A percentile compares a stretch with the other conserved stretches of the same genome.
Conservation (phyloP, 2,888 invertebrate genomes). For the Branchipolynoe longqiensis region DNA sequence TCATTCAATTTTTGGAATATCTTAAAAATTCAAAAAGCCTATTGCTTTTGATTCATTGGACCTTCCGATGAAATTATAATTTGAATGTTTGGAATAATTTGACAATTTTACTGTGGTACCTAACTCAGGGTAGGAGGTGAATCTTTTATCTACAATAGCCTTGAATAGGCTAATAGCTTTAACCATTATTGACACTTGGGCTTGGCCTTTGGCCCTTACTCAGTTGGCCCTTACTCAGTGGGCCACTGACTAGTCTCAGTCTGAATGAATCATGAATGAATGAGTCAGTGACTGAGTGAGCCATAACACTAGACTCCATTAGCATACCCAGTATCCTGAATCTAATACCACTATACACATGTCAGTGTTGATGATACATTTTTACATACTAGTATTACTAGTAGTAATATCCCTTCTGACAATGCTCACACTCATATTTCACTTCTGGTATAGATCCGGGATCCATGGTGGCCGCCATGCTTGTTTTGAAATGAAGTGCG, state of each 20-base stretch:
- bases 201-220: too few relatives aligned
- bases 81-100: too few relatives aligned
- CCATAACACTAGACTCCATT: background rate
- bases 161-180: background rate
- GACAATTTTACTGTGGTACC: background rate
- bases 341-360: background rate
- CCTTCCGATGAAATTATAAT: too few relatives aligned
- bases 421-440: slow-evolving; percentile 60
- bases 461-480: slow-evolving; percentile 44
- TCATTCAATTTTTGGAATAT: too few relatives aligned
- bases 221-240: background rate
- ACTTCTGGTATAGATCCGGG: slow-evolving; percentile 57
- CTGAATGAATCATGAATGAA: background rate
- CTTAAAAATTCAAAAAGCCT: too few relatives aligned
- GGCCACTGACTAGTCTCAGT: background rate
- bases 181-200: background rate
- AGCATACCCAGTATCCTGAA: background rate
- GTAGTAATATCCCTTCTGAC: background rate
- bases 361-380: background rate
- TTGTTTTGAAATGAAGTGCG: too few relatives aligned
- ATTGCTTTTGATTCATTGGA: too few relatives aligned
- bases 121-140: background rate
- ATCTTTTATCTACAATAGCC: too few relatives aligned
- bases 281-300: background rate
- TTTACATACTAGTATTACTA: background rate